Base-by-base conservation (phyloP, 2,113 vertebrate species). In the Lophura nycthemera region DNA sequence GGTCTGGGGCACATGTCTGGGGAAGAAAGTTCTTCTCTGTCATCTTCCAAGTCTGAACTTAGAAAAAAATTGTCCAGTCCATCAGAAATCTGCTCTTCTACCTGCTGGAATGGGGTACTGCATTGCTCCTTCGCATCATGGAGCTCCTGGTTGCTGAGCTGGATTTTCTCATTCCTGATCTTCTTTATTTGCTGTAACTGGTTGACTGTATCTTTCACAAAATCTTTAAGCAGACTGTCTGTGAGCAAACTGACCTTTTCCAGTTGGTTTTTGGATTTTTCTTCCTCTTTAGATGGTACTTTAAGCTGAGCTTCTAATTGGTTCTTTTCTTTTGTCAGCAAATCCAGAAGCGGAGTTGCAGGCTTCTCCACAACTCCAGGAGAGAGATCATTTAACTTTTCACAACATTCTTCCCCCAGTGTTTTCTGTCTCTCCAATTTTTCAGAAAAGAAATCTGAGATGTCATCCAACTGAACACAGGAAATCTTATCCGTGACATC, bases 1-100 rank as follows among this genome's bases (percentile, higher is more conserved):
- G 98, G 98, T 97, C 98, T 97, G 94, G 98, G 98, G 92, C 98
- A 99, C 93, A 99, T 96, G 60, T 99, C 99, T 85, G 99, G 99
- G 90, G 99, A 99, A n/a, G 98, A 99, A 88, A 98, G 96, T 73
- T 99, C 99, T 94, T 99, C 98, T 95, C 98, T 98, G 82, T 99
- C 98, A 77, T 98, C 97, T 85, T 98, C 98, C 34, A 97, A 77
- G 83, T 98, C 90, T 7, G 97, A 93, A 42, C 78, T 95, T 63
- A 98, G 90, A 75, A 97, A 94, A 96, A 98, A 98, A 94, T 91
- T 97, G 72, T 97, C 97, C 30, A 98, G 95, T 59, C 90, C 76
- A 1, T 97, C 70, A 10, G 95, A 89, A 94, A 97, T 97, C 22
- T 96, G 97, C 30, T 97, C 83, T 74, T 97, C 95, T 59, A 40